phyloP scores from a whole-genome alignment of 2,888 invertebrate genomes.

The Adelphocoris suturalis region DNA sequence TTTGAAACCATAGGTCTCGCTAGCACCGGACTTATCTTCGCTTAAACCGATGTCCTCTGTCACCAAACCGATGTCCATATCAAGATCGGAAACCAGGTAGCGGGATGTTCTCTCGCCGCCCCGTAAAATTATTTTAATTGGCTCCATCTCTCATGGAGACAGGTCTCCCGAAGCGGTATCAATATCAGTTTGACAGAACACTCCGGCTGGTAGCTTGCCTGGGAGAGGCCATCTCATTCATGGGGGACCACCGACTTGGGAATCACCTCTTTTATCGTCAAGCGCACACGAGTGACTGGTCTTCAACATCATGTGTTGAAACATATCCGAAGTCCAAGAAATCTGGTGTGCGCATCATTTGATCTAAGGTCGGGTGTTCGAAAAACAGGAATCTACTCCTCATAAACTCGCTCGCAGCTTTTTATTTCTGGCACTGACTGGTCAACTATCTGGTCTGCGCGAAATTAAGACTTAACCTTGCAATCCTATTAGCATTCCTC shows the following conservation, averaged over 20 bases:
- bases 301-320: background rate
- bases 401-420: too few species aligned
- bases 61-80: slow-evolving; percentile 49
- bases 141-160: slow-evolving; percentile 50
- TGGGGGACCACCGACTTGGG: slow-evolving; percentile 1
- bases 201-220: background rate
- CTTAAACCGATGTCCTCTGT: slow-evolving; percentile 54
- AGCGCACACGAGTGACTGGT: background rate
- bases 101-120: slow-evolving; percentile 21
- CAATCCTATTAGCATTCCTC: too few species aligned
- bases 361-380: background rate
- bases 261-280: background rate
- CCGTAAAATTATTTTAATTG: slow-evolving; percentile 60
- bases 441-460: too few species aligned
- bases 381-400: too few species aligned
- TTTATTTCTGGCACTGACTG: too few species aligned
- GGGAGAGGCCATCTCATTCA: slow-evolving; percentile 39
- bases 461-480: too few species aligned
- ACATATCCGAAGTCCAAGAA: background rate
- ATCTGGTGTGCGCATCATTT: background rate
- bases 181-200: background rate
- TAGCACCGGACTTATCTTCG: background rate
- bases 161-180: slow-evolving; percentile 36
- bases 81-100: slow-evolving; percentile 50
- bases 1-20: background rate